phyloP scores from a whole-genome alignment of 2,888 invertebrate genomes.

The Cryptophagus acutangulus region DNA sequence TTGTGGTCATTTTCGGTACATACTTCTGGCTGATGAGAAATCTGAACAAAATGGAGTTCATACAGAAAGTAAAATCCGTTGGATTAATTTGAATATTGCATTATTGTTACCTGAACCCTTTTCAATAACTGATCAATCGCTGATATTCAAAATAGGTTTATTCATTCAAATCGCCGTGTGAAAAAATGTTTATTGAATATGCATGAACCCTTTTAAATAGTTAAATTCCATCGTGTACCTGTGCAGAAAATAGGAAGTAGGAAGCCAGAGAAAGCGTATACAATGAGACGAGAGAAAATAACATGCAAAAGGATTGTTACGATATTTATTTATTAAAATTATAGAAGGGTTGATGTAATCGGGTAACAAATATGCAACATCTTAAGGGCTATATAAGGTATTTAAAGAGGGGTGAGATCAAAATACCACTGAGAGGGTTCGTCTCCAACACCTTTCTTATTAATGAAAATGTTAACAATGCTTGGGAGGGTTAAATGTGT shows the following conservation, averaged over 20 bases:
- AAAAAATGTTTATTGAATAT: slow-evolving; percentile 3
- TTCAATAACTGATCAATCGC: no score
- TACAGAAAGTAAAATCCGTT: no score
- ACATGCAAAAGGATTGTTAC: slow-evolving; percentile 7
- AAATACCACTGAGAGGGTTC: slow-evolving; percentile 37
- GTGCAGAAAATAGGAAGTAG: not conserved
- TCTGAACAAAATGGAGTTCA: no score
- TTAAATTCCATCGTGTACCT: slow-evolving; percentile 1
- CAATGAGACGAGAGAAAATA: no score
- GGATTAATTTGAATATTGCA: no score
- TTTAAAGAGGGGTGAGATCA: slow-evolving; percentile 24
- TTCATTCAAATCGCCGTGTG: slow-evolving; percentile 6
- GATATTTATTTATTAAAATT: slow-evolving; percentile 6
- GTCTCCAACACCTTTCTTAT: slow-evolving; percentile 36
- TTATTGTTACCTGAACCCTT: no score
- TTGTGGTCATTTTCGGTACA: no score
- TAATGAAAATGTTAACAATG: slow-evolving; percentile 23
- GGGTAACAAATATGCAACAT: slow-evolving; percentile 8
- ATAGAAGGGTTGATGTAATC: slow-evolving; percentile 3
- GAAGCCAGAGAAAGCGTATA: no score
- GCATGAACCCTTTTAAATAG: slow-evolving; percentile 3
- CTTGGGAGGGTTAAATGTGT: no score
- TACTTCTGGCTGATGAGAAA: no score
- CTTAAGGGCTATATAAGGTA: slow-evolving; percentile 3
- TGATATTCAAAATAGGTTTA: no score